phyloP scores from a whole-genome alignment of 2,797 vertebrate species.

The Coregonus sp. region DNA sequence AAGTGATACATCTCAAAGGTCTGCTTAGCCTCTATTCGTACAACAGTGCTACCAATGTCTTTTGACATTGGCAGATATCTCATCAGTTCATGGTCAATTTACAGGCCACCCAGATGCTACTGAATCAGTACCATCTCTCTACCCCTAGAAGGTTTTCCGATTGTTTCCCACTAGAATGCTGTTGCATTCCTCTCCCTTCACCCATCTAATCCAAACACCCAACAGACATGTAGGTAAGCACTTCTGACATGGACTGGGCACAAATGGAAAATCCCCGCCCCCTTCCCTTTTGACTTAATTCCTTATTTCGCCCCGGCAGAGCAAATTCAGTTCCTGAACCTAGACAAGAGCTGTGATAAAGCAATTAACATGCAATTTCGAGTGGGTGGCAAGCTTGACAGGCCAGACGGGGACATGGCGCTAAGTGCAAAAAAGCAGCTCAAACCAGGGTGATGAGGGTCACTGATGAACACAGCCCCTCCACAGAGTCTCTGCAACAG shows the following conservation, averaged over 20 bases:
- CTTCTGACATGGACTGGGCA: conserved; percentile 68
- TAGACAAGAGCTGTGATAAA: conserved; percentile 71
- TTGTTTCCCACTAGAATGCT: conserved; percentile 60
- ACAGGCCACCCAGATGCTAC: too few relatives aligned
- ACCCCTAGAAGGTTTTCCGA: conserved; percentile 64
- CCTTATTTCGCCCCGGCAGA: conserved; percentile 50
- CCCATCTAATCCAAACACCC: conserved; percentile 64
- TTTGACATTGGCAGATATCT: conserved; percentile 22
- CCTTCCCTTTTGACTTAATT: conserved; percentile 68
- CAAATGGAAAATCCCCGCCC: conserved; percentile 62
- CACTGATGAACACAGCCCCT: conserved; percentile 50
- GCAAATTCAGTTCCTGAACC: conserved; percentile 75
- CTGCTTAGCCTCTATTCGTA: too few relatives aligned
- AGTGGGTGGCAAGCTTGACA: conserved; percentile 53
- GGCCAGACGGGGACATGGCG: conserved; percentile 48
- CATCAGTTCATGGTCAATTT: conserved; percentile 10
- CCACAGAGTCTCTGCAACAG: conserved; percentile 42
- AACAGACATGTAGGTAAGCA: conserved; percentile 62
- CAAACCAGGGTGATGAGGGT: conserved; percentile 45
- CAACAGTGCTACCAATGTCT: neutral
- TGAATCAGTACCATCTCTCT: conserved; percentile 21
- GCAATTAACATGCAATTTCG: conserved; percentile 63
- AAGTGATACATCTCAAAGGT: neutral
- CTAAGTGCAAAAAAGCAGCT: conserved; percentile 57
- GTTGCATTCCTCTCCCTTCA: conserved; percentile 51